Evolutionary conservation across 2,113 vertebrate genomes (phyloP), one percentile per base, ranked within the genome.

Genomic region (Brachyistius frenatus): DNA sequence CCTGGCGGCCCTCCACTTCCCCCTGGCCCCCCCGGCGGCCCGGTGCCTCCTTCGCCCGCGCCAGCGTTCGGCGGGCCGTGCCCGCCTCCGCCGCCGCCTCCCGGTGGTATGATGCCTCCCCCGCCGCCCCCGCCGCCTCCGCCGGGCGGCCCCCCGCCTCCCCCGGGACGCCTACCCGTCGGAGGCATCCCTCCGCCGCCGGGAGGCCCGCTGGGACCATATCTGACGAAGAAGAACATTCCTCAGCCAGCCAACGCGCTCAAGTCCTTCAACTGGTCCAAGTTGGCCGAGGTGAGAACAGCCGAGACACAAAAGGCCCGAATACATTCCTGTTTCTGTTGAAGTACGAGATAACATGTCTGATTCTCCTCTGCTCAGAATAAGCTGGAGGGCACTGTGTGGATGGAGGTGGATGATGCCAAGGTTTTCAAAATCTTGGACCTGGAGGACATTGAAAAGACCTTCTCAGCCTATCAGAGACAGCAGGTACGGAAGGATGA

Each of bases 251-350:
- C 95, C 0, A 98, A 99, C 0, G 94, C 98, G 5, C 96, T 99
- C 73, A 99, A 99, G 86, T 99, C 98, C 75, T 99, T 99, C 95
- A 99, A 99, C 93, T 99, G 98, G 98, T 93, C 95, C 77, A 99
- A 99, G 91, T 92, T 99, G 57, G 94, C 97, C 15, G 98, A 99
- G 96, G 98, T 99, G 87, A 95, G 93, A 67, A 8, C 5, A n/a
- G 33, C 6, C 1, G 10, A 44, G 36, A 14, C 32, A 5, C 6
- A 15, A 5, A 7, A 36, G 5, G 36, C 2, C 15, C n/a, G 46
- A 35, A 41, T 32, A 5, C 37, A 5, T 36, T 75, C 1, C 56
- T n/a, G 5, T 2, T 71, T 76, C 14, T 54, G 50, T 69, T 53
- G 14, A 60, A 76, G 35, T 31, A 1, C 14, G 11, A 56, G 14